Evolutionary conservation across 2,888 invertebrate genomes (phyloP).

Genomic region (Metacarcinus magister): DNA sequence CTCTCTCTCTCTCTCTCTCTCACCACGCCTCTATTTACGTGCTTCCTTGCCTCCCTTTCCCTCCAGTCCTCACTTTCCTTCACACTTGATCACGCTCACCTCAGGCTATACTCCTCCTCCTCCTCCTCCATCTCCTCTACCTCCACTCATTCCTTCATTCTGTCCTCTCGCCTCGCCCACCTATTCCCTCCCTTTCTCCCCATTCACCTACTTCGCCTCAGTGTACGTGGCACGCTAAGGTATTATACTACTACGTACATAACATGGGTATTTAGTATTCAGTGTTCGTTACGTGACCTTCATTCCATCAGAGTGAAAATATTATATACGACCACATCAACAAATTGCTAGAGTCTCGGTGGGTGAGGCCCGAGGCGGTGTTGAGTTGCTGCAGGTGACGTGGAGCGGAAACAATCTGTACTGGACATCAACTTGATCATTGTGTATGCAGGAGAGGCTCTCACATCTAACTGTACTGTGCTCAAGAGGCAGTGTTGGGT

Average conservation of each 20-base stretch:
- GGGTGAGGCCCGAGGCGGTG: no score
- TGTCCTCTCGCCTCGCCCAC: not conserved
- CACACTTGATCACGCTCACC: not conserved
- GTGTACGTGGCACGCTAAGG: not conserved
- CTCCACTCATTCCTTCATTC: not conserved
- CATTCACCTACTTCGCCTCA: not conserved
- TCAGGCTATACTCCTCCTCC: not conserved
- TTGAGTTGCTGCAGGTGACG: not conserved
- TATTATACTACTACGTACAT: no score
- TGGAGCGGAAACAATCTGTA: not conserved
- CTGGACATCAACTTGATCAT: not conserved
- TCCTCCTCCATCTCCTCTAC: not conserved
- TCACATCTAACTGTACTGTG: not conserved
- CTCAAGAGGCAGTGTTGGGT: not conserved
- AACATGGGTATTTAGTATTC: not conserved
- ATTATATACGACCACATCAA: not conserved
- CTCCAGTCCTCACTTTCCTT: no score
- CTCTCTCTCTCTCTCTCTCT: not conserved
- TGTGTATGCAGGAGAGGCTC: not conserved
- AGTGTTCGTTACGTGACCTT: not conserved
- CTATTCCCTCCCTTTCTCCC: not conserved
- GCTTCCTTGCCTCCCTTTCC: no score
- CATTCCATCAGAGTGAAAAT: not conserved
- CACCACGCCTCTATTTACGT: not conserved
- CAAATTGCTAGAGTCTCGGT: not conserved